Conservation (phyloP, 1,140 invertebrate genomes). For the Diorhabda carinulata region DNA sequence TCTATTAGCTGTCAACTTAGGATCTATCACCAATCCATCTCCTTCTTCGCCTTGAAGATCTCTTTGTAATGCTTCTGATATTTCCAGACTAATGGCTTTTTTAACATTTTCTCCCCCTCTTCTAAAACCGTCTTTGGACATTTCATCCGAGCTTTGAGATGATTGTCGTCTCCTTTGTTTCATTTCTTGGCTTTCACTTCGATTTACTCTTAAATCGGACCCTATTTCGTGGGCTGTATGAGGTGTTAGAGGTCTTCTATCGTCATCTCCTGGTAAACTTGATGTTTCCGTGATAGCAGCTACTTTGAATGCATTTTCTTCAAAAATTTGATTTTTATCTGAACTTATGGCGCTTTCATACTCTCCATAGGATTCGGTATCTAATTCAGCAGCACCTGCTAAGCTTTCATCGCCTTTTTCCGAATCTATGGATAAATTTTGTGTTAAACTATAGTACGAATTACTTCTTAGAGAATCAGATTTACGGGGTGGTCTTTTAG, state of each 20-base stretch:
- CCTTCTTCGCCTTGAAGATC: constrained; percentile 54
- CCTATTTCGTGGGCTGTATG: constrained; percentile 46
- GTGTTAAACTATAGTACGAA: constrained; percentile 44
- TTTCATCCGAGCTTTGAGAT: constrained; percentile 50
- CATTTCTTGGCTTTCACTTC: constrained; percentile 41
- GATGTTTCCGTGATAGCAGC: constrained; percentile 43
- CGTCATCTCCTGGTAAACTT: constrained; percentile 39
- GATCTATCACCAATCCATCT: constrained; percentile 49
- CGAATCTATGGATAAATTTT: constrained; percentile 44
- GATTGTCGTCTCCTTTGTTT: constrained; percentile 46
- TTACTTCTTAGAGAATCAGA: constrained; percentile 55
- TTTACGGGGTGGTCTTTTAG: constrained; percentile 50
- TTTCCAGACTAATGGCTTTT: constrained; percentile 40
- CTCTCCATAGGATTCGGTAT: constrained; percentile 49
- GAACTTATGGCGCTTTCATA: constrained; percentile 61
- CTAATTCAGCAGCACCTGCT: constrained; percentile 46
- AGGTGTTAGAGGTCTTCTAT: constrained; percentile 39
- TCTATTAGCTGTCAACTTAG: constrained; percentile 35
- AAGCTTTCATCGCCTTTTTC: constrained; percentile 48
- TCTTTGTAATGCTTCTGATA: constrained; percentile 38
- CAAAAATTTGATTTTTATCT: constrained; percentile 46
- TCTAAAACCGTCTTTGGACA: constrained; percentile 44
- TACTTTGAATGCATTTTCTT: constrained; percentile 44
- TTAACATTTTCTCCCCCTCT: constrained; percentile 28
- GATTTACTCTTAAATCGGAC: constrained; percentile 47